Evolutionary conservation across 2,113 vertebrate species (phyloP), one percentile per base, ranked within the genome.

Genomic region (Empidonax traillii): DNA sequence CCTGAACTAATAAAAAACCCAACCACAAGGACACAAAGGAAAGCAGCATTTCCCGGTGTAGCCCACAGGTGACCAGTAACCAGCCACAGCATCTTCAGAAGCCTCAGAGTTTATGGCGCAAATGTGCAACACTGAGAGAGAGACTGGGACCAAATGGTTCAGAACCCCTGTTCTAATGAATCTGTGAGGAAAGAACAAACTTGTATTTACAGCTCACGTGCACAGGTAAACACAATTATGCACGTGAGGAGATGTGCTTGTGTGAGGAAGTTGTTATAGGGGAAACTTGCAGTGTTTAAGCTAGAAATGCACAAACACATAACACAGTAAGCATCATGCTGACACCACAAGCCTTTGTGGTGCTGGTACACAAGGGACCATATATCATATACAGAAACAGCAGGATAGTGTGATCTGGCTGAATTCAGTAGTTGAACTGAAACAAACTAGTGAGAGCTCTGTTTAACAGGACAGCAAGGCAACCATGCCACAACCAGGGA

Each of bases 211-310:
- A 82, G 44, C 8, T 39, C 5, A 51, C 13, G 13, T 4, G 31
- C 33, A 46, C 0, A 51, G 9, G 23, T 19, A 28, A 79, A 28
- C 10, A 17, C 1, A 2, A 27, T 19, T 0, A 3, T 3, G 30
- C 16, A 46, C 0, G 2, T 30, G 20, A 41, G 8, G 21, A 35
- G 18, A 12, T 7, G 11, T 4, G 6, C 7, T n/a, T 11, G 2
- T 1, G 5, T 27, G 35, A 67, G 22, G 6, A 37, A 33, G 7
- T 5, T 59, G 41, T 19, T 17, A 46, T 1, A 51, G 11, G 17
- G 47, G n/a, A 23, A 67, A 8, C 7, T 21, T 16, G 9, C 7
- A 85, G 19, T 11, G 35, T 59, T 53, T 67, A 51, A 77, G 67
- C 10, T 16, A 61, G 47, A 87, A 78, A 35, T 1, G 6, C 37